Conservation (phyloP, 2,113 vertebrate species). For the Dasypus novemcinctus region DNA sequence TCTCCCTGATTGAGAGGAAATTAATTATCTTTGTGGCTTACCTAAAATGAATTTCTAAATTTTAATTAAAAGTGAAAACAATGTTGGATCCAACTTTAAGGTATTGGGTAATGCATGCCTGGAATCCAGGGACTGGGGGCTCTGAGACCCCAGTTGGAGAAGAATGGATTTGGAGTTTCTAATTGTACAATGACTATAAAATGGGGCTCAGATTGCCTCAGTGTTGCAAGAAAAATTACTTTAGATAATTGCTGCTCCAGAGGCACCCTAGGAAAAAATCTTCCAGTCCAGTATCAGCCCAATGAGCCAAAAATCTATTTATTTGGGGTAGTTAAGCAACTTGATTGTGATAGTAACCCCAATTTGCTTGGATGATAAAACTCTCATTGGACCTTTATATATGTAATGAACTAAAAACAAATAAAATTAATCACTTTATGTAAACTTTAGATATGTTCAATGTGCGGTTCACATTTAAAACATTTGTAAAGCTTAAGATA, state of each 20-base stretch:
- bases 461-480: slow-evolving; percentile 25
- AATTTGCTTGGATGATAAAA: no score
- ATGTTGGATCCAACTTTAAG: background rate
- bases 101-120: background rate
- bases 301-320: background rate
- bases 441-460: background rate
- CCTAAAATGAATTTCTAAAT: no score
- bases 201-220: background rate
- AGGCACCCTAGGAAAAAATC: background rate
- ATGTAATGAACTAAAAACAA: background rate
- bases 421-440: background rate
- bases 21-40: no score
- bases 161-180: background rate
- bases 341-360: background rate
- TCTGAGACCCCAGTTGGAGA: background rate
- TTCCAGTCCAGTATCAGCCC: background rate
- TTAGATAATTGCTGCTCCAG: background rate
- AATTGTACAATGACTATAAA: background rate
- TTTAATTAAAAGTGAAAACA: no score
- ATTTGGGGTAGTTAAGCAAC: background rate
- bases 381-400: no score
- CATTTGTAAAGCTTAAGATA: no score
- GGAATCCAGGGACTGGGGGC: background rate
- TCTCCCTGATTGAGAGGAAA: background rate
- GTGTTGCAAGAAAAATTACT: background rate